Percentiles rank a stretch among this genome's conserved stretches.
phyloP scores from a whole-genome alignment of 2,888 invertebrate species.

The Hymenopus coronatus region DNA sequence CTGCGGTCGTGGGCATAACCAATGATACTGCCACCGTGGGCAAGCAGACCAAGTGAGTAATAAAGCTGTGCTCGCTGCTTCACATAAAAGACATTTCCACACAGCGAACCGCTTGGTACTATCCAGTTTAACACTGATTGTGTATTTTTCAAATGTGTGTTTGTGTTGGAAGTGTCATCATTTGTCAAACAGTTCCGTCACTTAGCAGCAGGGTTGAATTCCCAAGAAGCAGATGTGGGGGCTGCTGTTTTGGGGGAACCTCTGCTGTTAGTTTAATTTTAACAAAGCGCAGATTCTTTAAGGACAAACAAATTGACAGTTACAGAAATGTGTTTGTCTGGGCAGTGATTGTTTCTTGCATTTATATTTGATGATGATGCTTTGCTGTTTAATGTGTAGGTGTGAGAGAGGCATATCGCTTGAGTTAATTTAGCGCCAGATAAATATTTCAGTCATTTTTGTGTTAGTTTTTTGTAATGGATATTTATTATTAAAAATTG shows the following conservation, averaged over 20 bases:
- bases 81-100: background rate
- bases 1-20: constrained; percentile 49
- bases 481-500: background rate
- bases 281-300: background rate
- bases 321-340: background rate
- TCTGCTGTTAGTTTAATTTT: background rate
- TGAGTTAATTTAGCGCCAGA: background rate
- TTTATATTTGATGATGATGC: background rate
- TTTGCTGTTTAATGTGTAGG: background rate
- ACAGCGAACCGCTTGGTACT: background rate
- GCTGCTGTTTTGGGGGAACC: constrained; percentile 22
- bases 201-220: constrained; percentile 21
- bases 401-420: background rate
- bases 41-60: constrained; percentile 53
- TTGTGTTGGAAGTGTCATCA: constrained; percentile 53
- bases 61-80: constrained; percentile 27
- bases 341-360: background rate
- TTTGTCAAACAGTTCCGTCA: constrained; percentile 38
- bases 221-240: constrained; percentile 7
- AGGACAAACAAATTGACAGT: background rate
- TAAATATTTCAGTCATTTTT: background rate
- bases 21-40: constrained; percentile 40
- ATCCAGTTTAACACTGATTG: background rate
- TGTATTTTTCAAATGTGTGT: constrained; percentile 42
- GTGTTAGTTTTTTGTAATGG: background rate